Base-by-base conservation (phyloP, 2,888 invertebrate species). In the Yponomeuta cagnagella region DNA sequence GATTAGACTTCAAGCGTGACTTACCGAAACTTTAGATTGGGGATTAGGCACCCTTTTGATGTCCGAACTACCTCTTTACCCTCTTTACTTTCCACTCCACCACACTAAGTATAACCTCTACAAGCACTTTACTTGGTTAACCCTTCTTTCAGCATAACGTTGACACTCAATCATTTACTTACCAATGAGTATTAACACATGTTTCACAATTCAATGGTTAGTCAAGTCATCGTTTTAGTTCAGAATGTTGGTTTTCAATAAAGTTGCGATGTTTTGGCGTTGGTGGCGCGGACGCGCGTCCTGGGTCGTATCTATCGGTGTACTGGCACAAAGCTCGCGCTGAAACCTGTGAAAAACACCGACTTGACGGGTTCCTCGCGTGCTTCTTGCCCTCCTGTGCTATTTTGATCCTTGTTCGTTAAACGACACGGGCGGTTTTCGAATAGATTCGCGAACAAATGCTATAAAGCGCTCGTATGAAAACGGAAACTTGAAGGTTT, bases 401-500 rank as follows among this genome's bases (percentile, higher is more conserved):
- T 43, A 67, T 67, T 67, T 30, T 67, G 37, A 67, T 43, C 6
- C 67, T 67, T 67, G 33, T n/a, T 5, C 15, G 9, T 43, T 15
- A 37, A 33, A n/a, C 67, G 30, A 64, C 23, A n/a, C 10, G 64
- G 30, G 64, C 30, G 23, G 30, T 64, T 64, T 33, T n/a, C 5
- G 67, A 37, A 37, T n/a, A 15, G 9, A 43, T 67, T 15, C 67
- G 33, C 6, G 10, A 31, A 31, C 8, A 43, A 31, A 31, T 65
- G 30, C 33, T 31, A 33, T 31, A 68, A 68, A 48, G 68, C 68
- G 30, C 48, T 10, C 23, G 48, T 52, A 23, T 68, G 30, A 52
- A 68, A 68, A 68, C 52, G 48, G 68, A 52, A 68, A 68, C 52
- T 68, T 68, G 68, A 43, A n/a, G 67, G 30, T 68, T 68, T 68